A percentile compares a stretch with the other conserved stretches of the same genome.
phyloP scores from a whole-genome alignment of 2,888 invertebrate species.

The Conistra vaccinii region DNA sequence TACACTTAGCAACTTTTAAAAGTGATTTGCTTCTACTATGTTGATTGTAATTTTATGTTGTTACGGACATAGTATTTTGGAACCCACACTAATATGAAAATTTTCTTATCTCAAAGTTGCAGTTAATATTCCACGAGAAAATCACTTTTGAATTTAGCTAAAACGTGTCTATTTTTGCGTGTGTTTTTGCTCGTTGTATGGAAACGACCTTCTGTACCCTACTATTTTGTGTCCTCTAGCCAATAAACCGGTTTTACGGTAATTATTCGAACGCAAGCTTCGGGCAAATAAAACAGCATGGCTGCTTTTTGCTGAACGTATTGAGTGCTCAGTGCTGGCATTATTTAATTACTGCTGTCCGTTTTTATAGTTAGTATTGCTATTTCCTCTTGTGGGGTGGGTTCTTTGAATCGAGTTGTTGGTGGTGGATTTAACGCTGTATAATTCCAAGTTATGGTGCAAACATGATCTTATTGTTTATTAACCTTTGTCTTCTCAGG shows the following conservation, averaged over 20 bases:
- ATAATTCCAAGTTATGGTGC: background rate
- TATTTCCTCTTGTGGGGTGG: background rate
- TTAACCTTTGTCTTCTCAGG: background rate
- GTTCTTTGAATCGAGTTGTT: background rate
- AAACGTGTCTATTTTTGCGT: background rate
- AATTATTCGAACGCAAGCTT: slow-evolving; percentile 50
- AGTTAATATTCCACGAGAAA: too few relatives aligned
- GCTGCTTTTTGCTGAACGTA: slow-evolving; percentile 39
- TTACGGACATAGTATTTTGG: too few relatives aligned
- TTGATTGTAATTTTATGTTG: too few relatives aligned
- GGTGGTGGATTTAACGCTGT: background rate
- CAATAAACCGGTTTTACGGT: slow-evolving; percentile 53
- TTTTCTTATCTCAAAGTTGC: too few relatives aligned
- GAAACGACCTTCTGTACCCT: background rate
- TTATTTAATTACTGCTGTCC: slow-evolving; percentile 47
- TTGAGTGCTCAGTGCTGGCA: slow-evolving; percentile 34
- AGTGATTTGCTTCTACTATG: too few relatives aligned
- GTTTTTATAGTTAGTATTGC: slow-evolving; percentile 13
- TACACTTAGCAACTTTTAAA: too few relatives aligned
- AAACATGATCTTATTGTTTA: background rate
- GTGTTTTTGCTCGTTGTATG: background rate
- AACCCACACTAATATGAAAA: too few relatives aligned
- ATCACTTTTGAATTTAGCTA: too few relatives aligned
- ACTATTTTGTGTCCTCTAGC: background rate
- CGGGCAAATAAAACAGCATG: slow-evolving; percentile 56